Evolutionary conservation across 2,113 vertebrate species (phyloP).

Genomic region (Melanerpes formicivorus): DNA sequence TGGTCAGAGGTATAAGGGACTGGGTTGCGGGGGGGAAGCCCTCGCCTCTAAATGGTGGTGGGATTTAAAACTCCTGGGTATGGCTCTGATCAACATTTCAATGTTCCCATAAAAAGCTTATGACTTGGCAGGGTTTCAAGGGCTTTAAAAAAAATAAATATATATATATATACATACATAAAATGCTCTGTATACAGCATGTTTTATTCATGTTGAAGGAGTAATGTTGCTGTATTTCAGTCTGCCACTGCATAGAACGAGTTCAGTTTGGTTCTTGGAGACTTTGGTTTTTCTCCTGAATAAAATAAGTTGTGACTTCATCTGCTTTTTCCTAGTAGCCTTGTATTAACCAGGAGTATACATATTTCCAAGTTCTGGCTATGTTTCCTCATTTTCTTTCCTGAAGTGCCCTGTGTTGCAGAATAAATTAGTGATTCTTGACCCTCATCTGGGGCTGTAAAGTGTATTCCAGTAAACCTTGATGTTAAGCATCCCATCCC

Average conservation of each 20-base stretch:
- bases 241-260: not conserved
- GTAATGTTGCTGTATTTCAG: conserved; percentile 32
- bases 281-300: not conserved
- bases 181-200: conserved; percentile 29
- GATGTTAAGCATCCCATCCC: conserved; percentile 41
- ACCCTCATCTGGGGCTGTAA: not conserved
- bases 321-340: conserved; percentile 33
- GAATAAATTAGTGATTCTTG: not conserved
- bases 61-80: conserved; percentile 30
- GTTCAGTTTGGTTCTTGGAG: conserved; percentile 7
- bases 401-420: not conserved
- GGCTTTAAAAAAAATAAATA: not conserved
- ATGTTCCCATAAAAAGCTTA: conserved; percentile 46
- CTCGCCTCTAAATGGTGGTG: conserved; percentile 26
- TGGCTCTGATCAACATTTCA: conserved; percentile 54
- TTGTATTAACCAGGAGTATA: not conserved
- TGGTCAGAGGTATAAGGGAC: conserved; percentile 3
- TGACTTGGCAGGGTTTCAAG: conserved; percentile 52
- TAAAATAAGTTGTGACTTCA: conserved; percentile 23
- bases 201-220: conserved; percentile 61
- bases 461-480: not conserved
- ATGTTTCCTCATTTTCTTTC: not conserved
- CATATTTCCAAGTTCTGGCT: not conserved
- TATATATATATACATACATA: too few relatives aligned
- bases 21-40: not conserved